Percentiles rank a stretch among this genome's conserved stretches.
These are phyloP conservation scores for Trachymyrmex septentrionalis DNA, from an alignment of 1,140 invertebrate species.

Conservation along the genomic window DNA sequence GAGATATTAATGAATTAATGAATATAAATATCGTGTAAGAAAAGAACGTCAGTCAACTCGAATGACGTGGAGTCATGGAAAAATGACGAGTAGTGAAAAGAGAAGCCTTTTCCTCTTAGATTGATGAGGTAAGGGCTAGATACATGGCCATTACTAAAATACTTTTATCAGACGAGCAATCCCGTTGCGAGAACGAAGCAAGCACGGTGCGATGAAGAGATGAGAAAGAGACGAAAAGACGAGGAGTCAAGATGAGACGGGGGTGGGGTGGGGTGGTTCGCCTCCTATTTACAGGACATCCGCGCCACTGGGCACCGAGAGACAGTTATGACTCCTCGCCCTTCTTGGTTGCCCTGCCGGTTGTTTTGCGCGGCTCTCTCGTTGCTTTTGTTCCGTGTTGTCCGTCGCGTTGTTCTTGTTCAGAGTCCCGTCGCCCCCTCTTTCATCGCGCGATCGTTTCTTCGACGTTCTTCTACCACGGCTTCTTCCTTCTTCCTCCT, in stretches of 20 bases:
- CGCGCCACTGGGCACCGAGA: slow-evolving; percentile 81
- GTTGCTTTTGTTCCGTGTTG: slow-evolving; percentile 74
- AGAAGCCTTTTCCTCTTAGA: slow-evolving; percentile 18
- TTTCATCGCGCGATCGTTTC: slow-evolving; percentile 56
- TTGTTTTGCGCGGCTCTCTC: slow-evolving; percentile 75
- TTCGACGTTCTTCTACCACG: slow-evolving; percentile 56
- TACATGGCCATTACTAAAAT: slow-evolving; percentile 33
- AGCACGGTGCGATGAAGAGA: not conserved
- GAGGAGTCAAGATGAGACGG: not conserved
- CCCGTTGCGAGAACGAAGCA: not conserved
- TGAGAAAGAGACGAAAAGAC: slow-evolving; percentile 6
- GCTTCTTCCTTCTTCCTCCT: slow-evolving; percentile 50
- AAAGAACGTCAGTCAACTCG: slow-evolving; percentile 11
- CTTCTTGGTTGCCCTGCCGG: slow-evolving; percentile 72
- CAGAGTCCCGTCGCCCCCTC: slow-evolving; percentile 34
- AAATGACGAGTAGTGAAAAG: not conserved
- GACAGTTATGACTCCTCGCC: slow-evolving; percentile 82
- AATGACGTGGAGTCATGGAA: slow-evolving; percentile 2
- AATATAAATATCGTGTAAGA: not conserved
- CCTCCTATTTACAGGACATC: slow-evolving; percentile 80
- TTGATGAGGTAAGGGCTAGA: slow-evolving; percentile 3
- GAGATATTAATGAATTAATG: not conserved
- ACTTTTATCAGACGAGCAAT: not conserved
- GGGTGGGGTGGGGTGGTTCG: slow-evolving; percentile 21
- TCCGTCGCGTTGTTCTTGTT: slow-evolving; percentile 70